Evolutionary conservation across 2,888 invertebrate genomes (phyloP), one percentile per base, ranked within the genome.

Genomic region (Mamestra brassicae): DNA sequence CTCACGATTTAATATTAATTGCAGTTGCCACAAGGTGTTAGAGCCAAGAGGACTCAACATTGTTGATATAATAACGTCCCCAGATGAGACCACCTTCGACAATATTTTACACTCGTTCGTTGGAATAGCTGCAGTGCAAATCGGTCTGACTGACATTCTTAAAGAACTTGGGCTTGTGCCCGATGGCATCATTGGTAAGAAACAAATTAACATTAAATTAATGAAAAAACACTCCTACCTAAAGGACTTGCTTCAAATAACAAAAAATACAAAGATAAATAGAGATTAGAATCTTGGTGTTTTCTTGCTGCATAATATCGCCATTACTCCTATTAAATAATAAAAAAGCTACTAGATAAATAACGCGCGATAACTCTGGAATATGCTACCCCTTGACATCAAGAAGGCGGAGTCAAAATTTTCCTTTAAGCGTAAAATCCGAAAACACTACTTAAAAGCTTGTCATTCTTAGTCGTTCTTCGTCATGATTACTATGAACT

Each of bases 161-260:
- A 91, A 89, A 17, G 93, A 93, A 4, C 88, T 97, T 1, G 97
- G 97, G n/a, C 94, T 98, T 38, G 93, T 95, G 45, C 98, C 98
- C 0, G 98, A 98, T 91, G 98, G 97, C 58, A 97, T 98, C 73
- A 97, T 98, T 85, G 98, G 98, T 88, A 97, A 97, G 90, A 15
- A 55, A 52, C 7, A 52, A 17, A 52, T 52, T 2, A 52, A 52
- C 38, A 15, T 17, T 52, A 6, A 7, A 52, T 7, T 6, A n/a
- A n/a, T n/a, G n/a, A n/a, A n/a, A 17, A 52, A 52, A 7, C 2
- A 17, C 4, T 52, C 7, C 0, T 34, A n/a, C 36, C 8, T 15
- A n/a, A 72, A 47, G n/a, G 17, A 26, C 34, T 13, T 8, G 7
- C 15, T 3, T 4, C 36, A 4, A 5, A 45, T n/a, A 8, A 13